These are phyloP conservation scores for Ostrea denselamellosa DNA, from an alignment of 1,140 invertebrate genomes.

Conservation along the genomic window DNA sequence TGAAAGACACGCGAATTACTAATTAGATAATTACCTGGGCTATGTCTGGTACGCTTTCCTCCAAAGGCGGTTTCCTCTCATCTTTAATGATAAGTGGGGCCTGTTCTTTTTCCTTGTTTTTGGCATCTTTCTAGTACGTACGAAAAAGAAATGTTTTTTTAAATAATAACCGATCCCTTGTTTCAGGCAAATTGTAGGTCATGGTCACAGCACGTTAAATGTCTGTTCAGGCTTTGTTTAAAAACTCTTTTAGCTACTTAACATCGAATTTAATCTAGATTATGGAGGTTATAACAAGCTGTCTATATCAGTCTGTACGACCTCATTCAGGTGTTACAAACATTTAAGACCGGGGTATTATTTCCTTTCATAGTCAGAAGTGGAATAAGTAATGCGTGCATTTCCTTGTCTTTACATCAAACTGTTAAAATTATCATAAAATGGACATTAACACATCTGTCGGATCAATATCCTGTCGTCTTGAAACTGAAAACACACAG, in stretches of 20 bases:
- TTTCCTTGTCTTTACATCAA: background rate
- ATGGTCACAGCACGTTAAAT: background rate
- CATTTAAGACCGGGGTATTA: background rate
- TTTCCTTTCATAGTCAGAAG: too few species aligned
- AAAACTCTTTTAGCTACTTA: background rate
- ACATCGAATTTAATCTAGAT: background rate
- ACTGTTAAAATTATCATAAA: background rate
- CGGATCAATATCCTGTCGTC: background rate
- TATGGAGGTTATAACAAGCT: background rate
- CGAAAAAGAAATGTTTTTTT: background rate
- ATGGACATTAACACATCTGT: background rate
- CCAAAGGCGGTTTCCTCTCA: background rate
- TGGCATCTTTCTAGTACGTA: background rate
- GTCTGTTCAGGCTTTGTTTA: background rate
- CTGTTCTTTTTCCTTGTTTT: conserved; percentile 19
- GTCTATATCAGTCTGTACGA: background rate
- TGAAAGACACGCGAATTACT: background rate
- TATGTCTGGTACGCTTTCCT: conserved; percentile 15
- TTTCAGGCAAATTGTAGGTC: background rate
- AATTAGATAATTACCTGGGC: conserved; percentile 30
- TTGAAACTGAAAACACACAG: background rate
- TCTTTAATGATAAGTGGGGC: background rate
- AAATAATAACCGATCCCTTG: conserved; percentile 41
- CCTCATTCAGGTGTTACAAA: background rate
- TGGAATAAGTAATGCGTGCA: too few species aligned